Percentiles rank a stretch among this genome's conserved stretches.
Conservation (phyloP, 2,113 vertebrate genomes). For the Aleadryas rufinucha region DNA sequence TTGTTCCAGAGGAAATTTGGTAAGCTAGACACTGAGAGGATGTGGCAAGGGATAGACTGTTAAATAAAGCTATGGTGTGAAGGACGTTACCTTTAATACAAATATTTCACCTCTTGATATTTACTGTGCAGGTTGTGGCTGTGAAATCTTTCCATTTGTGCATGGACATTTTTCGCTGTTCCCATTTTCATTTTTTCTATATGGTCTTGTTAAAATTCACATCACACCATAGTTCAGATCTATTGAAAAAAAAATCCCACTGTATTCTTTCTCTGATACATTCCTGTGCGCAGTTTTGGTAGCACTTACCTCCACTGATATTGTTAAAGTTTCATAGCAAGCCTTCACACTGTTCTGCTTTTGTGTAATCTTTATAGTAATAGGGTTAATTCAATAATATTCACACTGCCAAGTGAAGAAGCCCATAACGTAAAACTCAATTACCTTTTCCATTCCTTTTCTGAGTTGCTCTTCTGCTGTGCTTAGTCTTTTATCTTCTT, state of each 20-base stretch:
- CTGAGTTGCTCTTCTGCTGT: slow-evolving; percentile 31
- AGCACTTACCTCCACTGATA: slow-evolving; percentile 50
- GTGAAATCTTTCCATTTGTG: slow-evolving; percentile 6
- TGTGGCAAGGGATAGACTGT: not conserved
- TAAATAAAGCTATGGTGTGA: slow-evolving; percentile 10
- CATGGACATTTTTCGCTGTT: not conserved
- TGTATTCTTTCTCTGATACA: slow-evolving; percentile 42
- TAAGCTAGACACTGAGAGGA: not conserved
- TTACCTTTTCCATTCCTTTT: slow-evolving; percentile 60
- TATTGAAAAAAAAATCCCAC: not conserved
- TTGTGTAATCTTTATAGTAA: slow-evolving; percentile 63
- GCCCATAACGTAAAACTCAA: slow-evolving; percentile 53
- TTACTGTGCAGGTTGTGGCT: not conserved
- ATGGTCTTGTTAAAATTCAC: slow-evolving; percentile 63
- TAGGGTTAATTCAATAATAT: slow-evolving; percentile 67
- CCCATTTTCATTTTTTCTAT: slow-evolving; percentile 28
- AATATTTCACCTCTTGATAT: slow-evolving; percentile 36
- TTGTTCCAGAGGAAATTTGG: not conserved
- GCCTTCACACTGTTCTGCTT: slow-evolving; percentile 63
- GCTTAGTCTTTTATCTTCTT: slow-evolving; percentile 61
- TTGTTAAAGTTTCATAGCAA: slow-evolving; percentile 57
- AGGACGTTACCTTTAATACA: not conserved
- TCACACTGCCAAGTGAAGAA: slow-evolving; percentile 39
- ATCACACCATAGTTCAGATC: slow-evolving; percentile 37
- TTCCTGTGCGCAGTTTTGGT: slow-evolving; percentile 46